These are phyloP conservation scores for Acanthococcus lagerstroemiae DNA, from an alignment of 2,888 invertebrate genomes.

Conservation along the genomic window DNA sequence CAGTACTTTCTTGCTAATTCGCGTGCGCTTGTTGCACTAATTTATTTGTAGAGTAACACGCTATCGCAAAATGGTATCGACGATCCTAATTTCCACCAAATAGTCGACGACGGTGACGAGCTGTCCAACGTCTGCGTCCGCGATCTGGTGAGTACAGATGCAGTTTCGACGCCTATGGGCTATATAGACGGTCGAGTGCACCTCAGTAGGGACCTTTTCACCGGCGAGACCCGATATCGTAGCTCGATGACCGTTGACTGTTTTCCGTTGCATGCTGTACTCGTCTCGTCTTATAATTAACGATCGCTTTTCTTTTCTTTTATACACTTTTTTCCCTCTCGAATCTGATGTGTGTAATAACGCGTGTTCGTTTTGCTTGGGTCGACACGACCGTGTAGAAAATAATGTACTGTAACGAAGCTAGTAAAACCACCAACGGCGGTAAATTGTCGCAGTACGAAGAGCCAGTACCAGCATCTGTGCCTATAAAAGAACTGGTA, in stretches of 20 bases:
- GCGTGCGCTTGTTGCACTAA: background rate
- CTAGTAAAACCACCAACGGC: slow-evolving; percentile 37
- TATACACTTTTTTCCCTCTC: background rate
- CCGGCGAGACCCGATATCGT: too few relatives aligned
- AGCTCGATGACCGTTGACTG: too few relatives aligned
- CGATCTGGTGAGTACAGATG: slow-evolving; percentile 49
- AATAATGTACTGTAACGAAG: slow-evolving; percentile 40
- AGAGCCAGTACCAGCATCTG: slow-evolving; percentile 44
- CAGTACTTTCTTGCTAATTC: background rate
- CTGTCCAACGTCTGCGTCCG: slow-evolving; percentile 55
- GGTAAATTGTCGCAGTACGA: slow-evolving; percentile 35
- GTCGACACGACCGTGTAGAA: slow-evolving; percentile 36
- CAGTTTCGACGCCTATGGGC: too few relatives aligned
- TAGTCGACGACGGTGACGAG: slow-evolving; percentile 43
- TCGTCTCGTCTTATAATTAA: background rate
- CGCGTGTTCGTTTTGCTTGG: slow-evolving; percentile 9
- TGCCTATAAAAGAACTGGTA: slow-evolving; percentile 47
- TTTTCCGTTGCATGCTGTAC: background rate
- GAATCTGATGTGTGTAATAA: too few relatives aligned
- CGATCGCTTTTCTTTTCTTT: slow-evolving; percentile 1
- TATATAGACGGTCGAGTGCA: too few relatives aligned
- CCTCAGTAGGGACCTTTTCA: too few relatives aligned
- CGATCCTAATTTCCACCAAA: slow-evolving; percentile 27
- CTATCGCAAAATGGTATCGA: slow-evolving; percentile 7
- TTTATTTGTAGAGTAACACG: background rate